phyloP scores from a whole-genome alignment of 2,888 invertebrate species.

The Desoria tigrina region DNA sequence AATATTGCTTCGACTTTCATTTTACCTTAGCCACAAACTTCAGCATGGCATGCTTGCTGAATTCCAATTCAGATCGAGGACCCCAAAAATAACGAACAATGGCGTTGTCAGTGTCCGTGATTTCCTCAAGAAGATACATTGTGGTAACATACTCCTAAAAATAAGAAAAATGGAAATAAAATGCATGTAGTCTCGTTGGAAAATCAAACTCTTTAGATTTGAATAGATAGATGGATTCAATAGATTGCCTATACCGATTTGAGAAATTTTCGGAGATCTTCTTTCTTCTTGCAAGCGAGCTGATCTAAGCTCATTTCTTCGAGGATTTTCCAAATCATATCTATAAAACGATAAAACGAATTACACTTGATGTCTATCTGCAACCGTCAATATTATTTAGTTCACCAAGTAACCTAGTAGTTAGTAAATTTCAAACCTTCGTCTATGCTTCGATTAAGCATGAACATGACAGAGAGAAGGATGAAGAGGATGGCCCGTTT shows the following conservation, averaged over 20 bases:
- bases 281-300: slow-evolving; percentile 36
- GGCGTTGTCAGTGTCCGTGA: slow-evolving; percentile 29
- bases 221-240: too few species aligned
- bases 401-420: background rate
- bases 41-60: slow-evolving; percentile 42
- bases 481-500: slow-evolving; percentile 41
- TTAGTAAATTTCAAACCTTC: slow-evolving; percentile 38
- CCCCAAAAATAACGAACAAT: slow-evolving; percentile 48
- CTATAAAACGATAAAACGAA: slow-evolving; percentile 24
- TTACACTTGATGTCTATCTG: background rate
- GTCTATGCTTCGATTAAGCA: slow-evolving; percentile 41
- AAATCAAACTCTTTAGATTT: too few species aligned
- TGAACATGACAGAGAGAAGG: slow-evolving; percentile 40
- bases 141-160: slow-evolving; percentile 45
- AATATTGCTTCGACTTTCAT: too few species aligned
- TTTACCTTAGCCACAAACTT: slow-evolving; percentile 46
- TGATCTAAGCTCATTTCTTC: slow-evolving; percentile 27
- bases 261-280: slow-evolving; percentile 42
- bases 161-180: slow-evolving; percentile 1
- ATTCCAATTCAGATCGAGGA: slow-evolving; percentile 45
- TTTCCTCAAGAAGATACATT: slow-evolving; percentile 41
- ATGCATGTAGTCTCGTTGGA: too few species aligned
- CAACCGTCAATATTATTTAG: background rate
- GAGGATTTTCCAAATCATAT: slow-evolving; percentile 27
- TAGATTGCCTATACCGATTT: slow-evolving; percentile 43